Percentiles rank a stretch among this genome's conserved stretches.
Evolutionary conservation across 1,140 invertebrate genomes (phyloP).

Genomic region (Pteromalus puparum): DNA sequence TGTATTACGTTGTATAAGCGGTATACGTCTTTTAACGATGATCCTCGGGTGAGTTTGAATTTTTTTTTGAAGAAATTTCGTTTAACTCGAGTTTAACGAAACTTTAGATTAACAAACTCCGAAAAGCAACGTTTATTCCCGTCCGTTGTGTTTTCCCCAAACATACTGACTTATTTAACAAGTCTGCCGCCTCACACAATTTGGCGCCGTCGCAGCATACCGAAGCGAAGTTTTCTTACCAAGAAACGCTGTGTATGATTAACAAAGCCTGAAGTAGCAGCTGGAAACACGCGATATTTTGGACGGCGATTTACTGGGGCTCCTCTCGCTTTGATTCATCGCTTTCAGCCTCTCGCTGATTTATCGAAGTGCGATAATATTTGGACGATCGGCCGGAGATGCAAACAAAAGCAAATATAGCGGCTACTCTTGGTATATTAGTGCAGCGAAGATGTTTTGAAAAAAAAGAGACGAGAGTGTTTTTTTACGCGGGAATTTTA

Average conservation of each 20-base stretch:
- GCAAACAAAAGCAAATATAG: not conserved
- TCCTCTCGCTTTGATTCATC: constrained; percentile 13
- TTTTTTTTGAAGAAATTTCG: not conserved
- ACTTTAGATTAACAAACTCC: not conserved
- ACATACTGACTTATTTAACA: constrained; percentile 9
- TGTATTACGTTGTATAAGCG: not conserved
- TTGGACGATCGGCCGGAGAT: constrained; percentile 1
- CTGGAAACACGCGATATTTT: constrained; percentile 25
- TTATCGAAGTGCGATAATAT: constrained; percentile 25
- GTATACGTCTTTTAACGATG: not conserved
- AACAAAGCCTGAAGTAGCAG: constrained; percentile 15
- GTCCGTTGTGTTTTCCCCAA: not conserved
- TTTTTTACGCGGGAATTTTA: too few species aligned
- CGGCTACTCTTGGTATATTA: too few species aligned
- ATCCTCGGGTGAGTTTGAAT: not conserved
- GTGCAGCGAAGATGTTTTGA: too few species aligned
- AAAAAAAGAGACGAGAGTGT: too few species aligned
- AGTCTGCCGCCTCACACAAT: not conserved
- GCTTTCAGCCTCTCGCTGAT: not conserved
- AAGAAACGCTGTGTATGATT: constrained; percentile 5
- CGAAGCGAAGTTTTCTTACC: constrained; percentile 38
- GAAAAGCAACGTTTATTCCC: not conserved
- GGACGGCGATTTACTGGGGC: constrained; percentile 24
- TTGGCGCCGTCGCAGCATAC: not conserved
- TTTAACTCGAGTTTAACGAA: too few species aligned